Base-by-base conservation (phyloP, 2,797 vertebrate genomes). In the Melanotaenia nigrans region DNA sequence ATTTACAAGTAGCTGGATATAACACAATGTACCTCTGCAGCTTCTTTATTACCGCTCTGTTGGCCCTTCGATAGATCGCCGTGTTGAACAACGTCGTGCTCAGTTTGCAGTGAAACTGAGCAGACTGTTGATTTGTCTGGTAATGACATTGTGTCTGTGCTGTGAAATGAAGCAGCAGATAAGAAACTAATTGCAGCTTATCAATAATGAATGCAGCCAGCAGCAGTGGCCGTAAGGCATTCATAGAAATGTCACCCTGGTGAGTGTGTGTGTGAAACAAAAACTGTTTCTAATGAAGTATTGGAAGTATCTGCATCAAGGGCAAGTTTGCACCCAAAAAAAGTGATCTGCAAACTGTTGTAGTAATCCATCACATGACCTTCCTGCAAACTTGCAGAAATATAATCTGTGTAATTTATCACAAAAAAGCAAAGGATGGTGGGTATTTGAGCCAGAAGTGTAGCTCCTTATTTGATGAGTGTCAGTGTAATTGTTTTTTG, bases 131-230 rank as follows among this genome's bases (percentile, higher is more conserved):
- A 16, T 62, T 57, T 55, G 40, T 75, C 24, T 54, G 38, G n/a
- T 76, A 40, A 62, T 65, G 57, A 53, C 20, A 30, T 49, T 71
- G 33, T 49, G 61, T 49, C 47, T 71, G 38, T 67, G 65, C 68
- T 70, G 42, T 45, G 61, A 75, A 71, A 70, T 49, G 68, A 83
- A 75, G 75, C 59, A 61, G 51, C 73, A 75, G 77, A 80, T 82
- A 77, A 75, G 42, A 78, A 75, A 45, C 40, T 66, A 79, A 85
- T 78, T 66, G 71, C 71, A 75, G 57, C 61, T 64, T n/a, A 81
- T 87, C 75, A 87, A 87, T 88, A 84, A 87, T 89, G 18, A 63
- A 88, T 74, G 60, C 24, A 54, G 74, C 51, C 61, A 65, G 72
- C 71, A 72, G 81, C 63, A 53, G 66, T 68, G 65, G 68, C 83